Base-by-base conservation (phyloP, 2,797 vertebrate genomes). In the Hirundo rustica region DNA sequence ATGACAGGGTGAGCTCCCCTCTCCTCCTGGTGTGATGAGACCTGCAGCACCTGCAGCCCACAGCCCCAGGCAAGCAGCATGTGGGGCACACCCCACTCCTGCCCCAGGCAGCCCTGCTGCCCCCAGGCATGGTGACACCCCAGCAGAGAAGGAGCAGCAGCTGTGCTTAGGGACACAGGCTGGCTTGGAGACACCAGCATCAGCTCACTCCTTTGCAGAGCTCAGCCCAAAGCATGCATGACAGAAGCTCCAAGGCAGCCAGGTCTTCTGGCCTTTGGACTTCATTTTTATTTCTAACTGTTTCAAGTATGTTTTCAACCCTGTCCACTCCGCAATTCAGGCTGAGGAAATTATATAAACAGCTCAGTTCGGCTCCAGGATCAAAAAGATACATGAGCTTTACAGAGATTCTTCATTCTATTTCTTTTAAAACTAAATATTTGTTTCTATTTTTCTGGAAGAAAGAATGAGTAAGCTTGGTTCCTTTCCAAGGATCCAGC, bases 391-490 rank as follows among this genome's bases (percentile, higher is more conserved):
- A 70, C 38, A 9, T 38, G 74, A 89, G 38, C 34, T 89, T 93
- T 76, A 74, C 57, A 72, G 19, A 53, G 38, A 68, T 53, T 83
- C 68, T 76, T 58, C 81, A 34, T 58, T 67, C 92, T 87, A 34
- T 61, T 77, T 78, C 85, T 94, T 71, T 68, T 58, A 71, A 64
- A 85, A 58, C 65, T 38, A 89, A 85, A n/a, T 48, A 95, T 92
- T 96, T 96, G 32, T 94, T 94, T 91, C 83, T 54, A 67, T 92
- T 95, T 91, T 53, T 79, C 95, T 90, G 71, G 58, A 83, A 77
- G 75, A 58, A 90, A 92, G 80, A 91, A 77, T 42, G 61, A 92
- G 85, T 84, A 74, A 86, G 70, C 42, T 60, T 89, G 89, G 65
- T 61, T 84, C 29, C 8, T 36, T 47, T 92, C 94, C 96, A 93